Conservation (phyloP, 2,888 invertebrate species). For the Auanema freiburgensis region DNA sequence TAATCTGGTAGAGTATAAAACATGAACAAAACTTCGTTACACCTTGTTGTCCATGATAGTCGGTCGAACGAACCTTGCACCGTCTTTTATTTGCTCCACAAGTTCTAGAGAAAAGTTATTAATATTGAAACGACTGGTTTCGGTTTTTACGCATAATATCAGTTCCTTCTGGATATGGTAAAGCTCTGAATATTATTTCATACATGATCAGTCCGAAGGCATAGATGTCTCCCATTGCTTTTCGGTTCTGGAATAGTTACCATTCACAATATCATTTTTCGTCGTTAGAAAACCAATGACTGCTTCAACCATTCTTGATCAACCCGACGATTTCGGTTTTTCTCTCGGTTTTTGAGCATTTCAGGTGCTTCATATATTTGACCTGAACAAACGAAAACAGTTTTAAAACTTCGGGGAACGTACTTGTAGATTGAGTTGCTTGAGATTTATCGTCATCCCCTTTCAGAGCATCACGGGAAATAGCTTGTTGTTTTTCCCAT, state of each 20-base stretch:
- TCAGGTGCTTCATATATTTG: conserved; percentile 60
- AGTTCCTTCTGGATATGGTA: conserved; percentile 55
- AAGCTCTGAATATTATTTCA: conserved; percentile 58
- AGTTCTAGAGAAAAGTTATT: conserved; percentile 31
- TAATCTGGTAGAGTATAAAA: conserved; percentile 13
- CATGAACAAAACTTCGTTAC: background rate
- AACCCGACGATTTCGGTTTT: conserved; percentile 46
- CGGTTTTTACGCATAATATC: conserved; percentile 40
- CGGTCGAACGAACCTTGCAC: conserved; percentile 49
- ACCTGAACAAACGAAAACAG: conserved; percentile 22
- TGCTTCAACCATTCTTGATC: conserved; percentile 49
- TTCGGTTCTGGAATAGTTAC: background rate
- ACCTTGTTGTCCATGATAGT: conserved; percentile 52
- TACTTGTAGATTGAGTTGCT: conserved; percentile 55
- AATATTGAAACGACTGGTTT: background rate
- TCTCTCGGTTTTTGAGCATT: conserved; percentile 60
- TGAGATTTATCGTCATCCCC: conserved; percentile 55
- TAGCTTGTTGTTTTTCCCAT: conserved; percentile 58
- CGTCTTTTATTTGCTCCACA: conserved; percentile 47
- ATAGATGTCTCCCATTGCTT: conserved; percentile 58
- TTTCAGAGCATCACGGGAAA: conserved; percentile 41
- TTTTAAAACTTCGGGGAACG: background rate
- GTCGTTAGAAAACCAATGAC: conserved; percentile 15
- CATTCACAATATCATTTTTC: background rate
- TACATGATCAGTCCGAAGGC: conserved; percentile 59